Evolutionary conservation across 2,888 invertebrate species (phyloP).

Genomic region (Drosophila fungiperda): DNA sequence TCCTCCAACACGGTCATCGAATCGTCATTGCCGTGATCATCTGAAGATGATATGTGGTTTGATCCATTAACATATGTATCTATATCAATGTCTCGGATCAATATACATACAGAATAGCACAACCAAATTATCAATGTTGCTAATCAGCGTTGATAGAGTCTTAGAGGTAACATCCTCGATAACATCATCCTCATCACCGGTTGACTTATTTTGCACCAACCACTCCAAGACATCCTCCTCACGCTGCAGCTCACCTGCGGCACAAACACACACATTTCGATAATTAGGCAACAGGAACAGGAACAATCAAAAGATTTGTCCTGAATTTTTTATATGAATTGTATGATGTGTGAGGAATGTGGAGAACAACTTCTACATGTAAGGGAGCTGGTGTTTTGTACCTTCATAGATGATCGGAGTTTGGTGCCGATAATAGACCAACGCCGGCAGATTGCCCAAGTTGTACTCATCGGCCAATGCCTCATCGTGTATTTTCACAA

Average conservation of each 20-base stretch:
- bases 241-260: conserved; percentile 92
- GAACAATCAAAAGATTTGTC: conserved; percentile 17
- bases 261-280: conserved; percentile 54
- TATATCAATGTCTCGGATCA: conserved; percentile 11
- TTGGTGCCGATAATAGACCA: conserved; percentile 97
- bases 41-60: conserved; percentile 85
- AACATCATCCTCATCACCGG: conserved; percentile 96
- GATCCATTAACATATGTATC: conserved; percentile 10
- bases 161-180: conserved; percentile 97
- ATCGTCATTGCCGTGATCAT: conserved; percentile 95
- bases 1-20: conserved; percentile 94
- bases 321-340: conserved; percentile 16
- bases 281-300: conserved; percentile 19
- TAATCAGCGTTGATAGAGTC: conserved; percentile 94
- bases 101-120: conserved; percentile 94
- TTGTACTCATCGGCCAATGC: conserved; percentile 96
- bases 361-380: conserved; percentile 4
- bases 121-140: conserved; percentile 95
- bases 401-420: conserved; percentile 98
- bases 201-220: conserved; percentile 96
- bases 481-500: conserved; percentile 97
- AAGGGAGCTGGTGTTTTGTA: conserved; percentile 83
- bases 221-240: conserved; percentile 97
- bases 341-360: conserved; percentile 17
- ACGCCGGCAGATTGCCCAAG: conserved; percentile 93